These are phyloP conservation scores for Conomelus anceps DNA, from an alignment of 2,888 invertebrate genomes.

Conservation along the genomic window DNA sequence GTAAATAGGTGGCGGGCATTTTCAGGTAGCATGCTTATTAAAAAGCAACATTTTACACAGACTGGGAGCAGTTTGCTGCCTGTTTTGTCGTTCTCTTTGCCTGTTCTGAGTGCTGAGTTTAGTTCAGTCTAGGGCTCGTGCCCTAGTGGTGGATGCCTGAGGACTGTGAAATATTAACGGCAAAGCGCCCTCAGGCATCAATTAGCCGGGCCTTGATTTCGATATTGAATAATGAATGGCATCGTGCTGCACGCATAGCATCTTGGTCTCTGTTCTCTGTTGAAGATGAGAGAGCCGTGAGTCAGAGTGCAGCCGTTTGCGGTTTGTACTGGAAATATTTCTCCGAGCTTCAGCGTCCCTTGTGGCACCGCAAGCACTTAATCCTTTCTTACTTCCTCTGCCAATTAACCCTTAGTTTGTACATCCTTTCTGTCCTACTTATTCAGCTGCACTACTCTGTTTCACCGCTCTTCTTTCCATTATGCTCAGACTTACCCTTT, in stretches of 20 bases:
- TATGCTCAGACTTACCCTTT: too few relatives aligned
- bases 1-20: neutral
- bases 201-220: neutral
- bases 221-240: neutral
- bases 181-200: neutral
- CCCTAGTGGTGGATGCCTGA: neutral
- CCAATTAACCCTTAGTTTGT: neutral
- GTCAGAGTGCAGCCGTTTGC: neutral
- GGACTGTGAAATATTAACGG: neutral
- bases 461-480: neutral
- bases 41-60: neutral
- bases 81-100: neutral
- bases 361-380: neutral
- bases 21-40: neutral
- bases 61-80: neutral
- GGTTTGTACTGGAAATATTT: neutral
- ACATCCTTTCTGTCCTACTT: neutral
- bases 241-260: neutral
- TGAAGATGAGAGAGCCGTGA: neutral
- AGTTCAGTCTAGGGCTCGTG: too few relatives aligned
- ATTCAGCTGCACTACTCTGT: neutral
- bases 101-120: too few relatives aligned
- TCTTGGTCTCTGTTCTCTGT: neutral
- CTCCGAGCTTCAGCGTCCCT: neutral
- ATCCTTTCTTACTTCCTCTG: neutral